Conservation (phyloP, 2,113 vertebrate species). For the Canis aureus region DNA sequence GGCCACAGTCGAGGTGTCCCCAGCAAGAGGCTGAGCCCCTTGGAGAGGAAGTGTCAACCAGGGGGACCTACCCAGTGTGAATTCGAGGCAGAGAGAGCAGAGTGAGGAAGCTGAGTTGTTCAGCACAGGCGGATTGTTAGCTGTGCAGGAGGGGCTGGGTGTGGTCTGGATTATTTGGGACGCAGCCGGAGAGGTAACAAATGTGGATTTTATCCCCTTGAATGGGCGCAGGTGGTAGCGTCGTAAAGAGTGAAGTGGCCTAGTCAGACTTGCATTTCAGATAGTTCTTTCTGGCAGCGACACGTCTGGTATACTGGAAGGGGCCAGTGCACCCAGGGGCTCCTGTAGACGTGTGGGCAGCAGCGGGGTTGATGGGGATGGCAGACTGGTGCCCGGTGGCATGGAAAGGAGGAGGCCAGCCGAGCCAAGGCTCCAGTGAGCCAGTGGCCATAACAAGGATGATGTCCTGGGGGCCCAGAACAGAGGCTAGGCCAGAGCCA, state of each 20-base stretch:
- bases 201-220: no score
- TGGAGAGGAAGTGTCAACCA: not conserved
- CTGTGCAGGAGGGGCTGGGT: fast-evolving
- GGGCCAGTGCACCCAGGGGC: not conserved
- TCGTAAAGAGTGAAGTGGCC: not conserved
- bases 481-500: no score
- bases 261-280: fast-evolving
- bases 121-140: fast-evolving
- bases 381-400: fast-evolving
- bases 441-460: no score
- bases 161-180: not conserved
- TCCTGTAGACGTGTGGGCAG: fast-evolving
- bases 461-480: no score
- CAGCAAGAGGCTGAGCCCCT: not conserved
- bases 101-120: fast-evolving
- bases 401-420: not conserved
- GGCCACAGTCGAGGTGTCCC: not conserved
- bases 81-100: not conserved
- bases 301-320: fast-evolving
- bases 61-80: not conserved
- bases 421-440: not conserved
- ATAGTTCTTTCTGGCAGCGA: not conserved
- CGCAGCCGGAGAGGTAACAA: not conserved
- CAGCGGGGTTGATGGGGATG: fast-evolving
- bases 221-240: not conserved